phyloP scores from a whole-genome alignment of 2,888 invertebrate genomes.

The Brassicogethes aeneus region DNA sequence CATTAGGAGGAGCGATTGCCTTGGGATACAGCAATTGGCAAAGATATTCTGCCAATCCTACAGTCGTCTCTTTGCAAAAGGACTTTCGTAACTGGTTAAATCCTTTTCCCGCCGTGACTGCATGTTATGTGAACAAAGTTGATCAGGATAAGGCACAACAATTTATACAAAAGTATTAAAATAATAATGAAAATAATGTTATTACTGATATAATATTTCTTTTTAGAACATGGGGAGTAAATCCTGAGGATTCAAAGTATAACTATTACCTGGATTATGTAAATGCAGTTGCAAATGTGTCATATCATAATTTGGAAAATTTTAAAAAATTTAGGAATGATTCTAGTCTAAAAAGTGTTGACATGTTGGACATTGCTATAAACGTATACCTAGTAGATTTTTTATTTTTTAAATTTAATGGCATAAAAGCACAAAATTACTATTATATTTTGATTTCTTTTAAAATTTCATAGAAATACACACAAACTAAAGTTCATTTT shows the following conservation, averaged over 20 bases:
- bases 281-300: conserved; percentile 41
- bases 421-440: too few species aligned
- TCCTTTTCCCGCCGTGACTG: conserved; percentile 49
- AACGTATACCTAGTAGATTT: conserved; percentile 31
- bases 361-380: conserved; percentile 41
- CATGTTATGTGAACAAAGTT: conserved; percentile 42
- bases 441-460: too few species aligned
- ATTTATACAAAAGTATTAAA: conserved; percentile 33
- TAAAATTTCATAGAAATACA: too few species aligned
- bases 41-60: conserved; percentile 51
- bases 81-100: conserved; percentile 54
- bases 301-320: conserved; percentile 36
- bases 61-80: conserved; percentile 54
- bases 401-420: too few species aligned
- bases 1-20: conserved; percentile 41
- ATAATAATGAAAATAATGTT: conserved; percentile 3
- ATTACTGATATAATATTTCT: too few species aligned
- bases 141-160: conserved; percentile 32
- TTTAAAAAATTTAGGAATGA: conserved; percentile 40
- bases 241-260: conserved; percentile 37
- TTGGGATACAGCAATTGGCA: conserved; percentile 47
- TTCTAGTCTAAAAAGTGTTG: conserved; percentile 36
- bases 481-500: too few species aligned
- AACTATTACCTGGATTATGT: conserved; percentile 43
- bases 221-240: conserved; percentile 40